Base-by-base conservation (phyloP, 2,888 invertebrate species). In the Coenonympha arcania region DNA sequence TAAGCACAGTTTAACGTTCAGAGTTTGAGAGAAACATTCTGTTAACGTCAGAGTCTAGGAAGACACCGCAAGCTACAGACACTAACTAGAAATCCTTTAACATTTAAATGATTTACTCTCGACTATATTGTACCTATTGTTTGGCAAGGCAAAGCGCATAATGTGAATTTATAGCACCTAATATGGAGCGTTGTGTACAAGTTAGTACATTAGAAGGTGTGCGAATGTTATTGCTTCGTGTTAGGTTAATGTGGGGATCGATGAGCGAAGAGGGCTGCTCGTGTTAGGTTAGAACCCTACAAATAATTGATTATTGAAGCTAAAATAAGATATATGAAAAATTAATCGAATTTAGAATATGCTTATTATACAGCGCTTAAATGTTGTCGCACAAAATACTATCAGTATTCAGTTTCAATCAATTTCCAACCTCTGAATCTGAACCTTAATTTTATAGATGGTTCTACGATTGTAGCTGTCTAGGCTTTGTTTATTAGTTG, bases 211-310 rank as follows among this genome's bases (percentile, higher is more conserved):
- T 74, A 72, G 66, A 66, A 69, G 70, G 70, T 73, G 73, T 70
- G 66, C 66, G 66, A 71, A 70, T 75, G 73, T 79, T 81, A 81
- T 79, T 81, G 79, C 76, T 77, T 68, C 66, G 71, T 74, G 79
- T 79, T 70, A 74, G 70, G 70, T 72, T 77, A 76, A 79, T 74
- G 76, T 73, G 64, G 64, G 65, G 62, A 59, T 62, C 65, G 69
- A 58, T 52, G 66, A 51, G 58, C 51, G 58, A 54, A 56, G 58
- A 55, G 61, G 63, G 61, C 55, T 39, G 59, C 50, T 18, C 19
- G 30, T 28, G 41, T 19, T 41, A 41, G 28, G 30, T n/a, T 4
- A 2, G 30, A 30, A n/a, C n/a, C 31, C 6, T 15, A 15, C 16
- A 33, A 33, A 15, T 16, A 8, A 4, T 3, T 15, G 9, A 33